phyloP scores from a whole-genome alignment of 2,888 invertebrate species.

The Sipha maydis region DNA sequence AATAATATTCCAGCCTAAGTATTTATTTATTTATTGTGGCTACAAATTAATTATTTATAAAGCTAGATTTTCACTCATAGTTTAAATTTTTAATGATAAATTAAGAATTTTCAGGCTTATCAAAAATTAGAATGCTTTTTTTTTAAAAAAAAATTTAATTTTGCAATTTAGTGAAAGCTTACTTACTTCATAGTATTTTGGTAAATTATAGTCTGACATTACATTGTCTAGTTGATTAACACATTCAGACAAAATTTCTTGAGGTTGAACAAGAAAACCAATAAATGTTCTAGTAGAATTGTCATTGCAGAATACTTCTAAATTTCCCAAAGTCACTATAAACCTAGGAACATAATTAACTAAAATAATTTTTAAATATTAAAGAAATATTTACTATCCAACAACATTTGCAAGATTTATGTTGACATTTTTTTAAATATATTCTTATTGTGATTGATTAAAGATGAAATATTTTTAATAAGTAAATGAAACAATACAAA shows the following conservation, averaged over 20 bases:
- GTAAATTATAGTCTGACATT: constrained; percentile 79
- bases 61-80: no score
- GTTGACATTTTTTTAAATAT: neutral
- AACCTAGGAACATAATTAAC: constrained; percentile 70
- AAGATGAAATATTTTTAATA: no score
- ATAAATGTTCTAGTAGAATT: constrained; percentile 86
- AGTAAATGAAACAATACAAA: no score
- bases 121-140: no score
- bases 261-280: constrained; percentile 75
- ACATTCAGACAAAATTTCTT: constrained; percentile 72
- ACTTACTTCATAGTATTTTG: constrained; percentile 80
- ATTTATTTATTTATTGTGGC: no score
- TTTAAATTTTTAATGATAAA: no score
- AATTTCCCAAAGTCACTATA: constrained; percentile 72
- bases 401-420: neutral
- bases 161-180: neutral
- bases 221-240: constrained; percentile 75
- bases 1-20: no score
- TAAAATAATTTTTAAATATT: neutral
- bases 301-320: constrained; percentile 84
- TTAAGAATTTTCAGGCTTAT: no score
- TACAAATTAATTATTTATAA: no score
- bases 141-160: no score
- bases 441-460: no score
- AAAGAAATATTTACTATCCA: no score